Evolutionary conservation across 1,140 invertebrate genomes (phyloP).

Genomic region (Drosophila pseudoananassae): DNA sequence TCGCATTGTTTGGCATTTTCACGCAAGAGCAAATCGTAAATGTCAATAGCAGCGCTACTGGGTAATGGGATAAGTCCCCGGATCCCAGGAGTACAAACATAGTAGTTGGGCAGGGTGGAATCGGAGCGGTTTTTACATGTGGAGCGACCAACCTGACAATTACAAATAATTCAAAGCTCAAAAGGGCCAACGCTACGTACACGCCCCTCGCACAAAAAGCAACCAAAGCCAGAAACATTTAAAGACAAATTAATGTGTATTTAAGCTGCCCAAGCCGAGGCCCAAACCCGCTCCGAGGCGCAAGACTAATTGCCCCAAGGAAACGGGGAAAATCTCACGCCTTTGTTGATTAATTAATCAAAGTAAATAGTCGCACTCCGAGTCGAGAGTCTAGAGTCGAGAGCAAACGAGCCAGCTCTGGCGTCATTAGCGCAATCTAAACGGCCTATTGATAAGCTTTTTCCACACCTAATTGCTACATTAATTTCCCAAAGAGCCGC

Average conservation of each 20-base stretch:
- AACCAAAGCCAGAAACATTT: conserved; percentile 55
- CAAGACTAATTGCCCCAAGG: conserved; percentile 71
- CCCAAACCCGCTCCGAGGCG: conserved; percentile 27
- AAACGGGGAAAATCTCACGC: conserved; percentile 69
- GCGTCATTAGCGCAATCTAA: conserved; percentile 74
- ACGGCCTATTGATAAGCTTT: conserved; percentile 81
- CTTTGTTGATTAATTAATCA: conserved; percentile 80
- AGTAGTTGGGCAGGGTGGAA: not conserved
- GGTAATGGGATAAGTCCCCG: conserved; percentile 18
- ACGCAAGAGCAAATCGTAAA: conserved; percentile 77
- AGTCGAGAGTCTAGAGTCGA: conserved; percentile 10
- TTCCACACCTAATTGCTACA: conserved; percentile 78
- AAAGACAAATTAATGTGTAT: conserved; percentile 82
- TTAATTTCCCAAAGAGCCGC: conserved; percentile 72
- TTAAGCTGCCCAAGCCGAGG: conserved; percentile 64
- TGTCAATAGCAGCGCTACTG: conserved; percentile 72
- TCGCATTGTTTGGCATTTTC: conserved; percentile 66
- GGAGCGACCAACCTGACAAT: conserved; percentile 54
- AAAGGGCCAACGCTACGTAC: conserved; percentile 48
- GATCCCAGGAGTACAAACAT: not conserved
- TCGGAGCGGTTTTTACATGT: conserved; percentile 31
- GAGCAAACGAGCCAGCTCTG: conserved; percentile 4
- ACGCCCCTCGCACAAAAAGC: not conserved
- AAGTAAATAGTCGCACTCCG: conserved; percentile 70
- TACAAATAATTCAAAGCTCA: conserved; percentile 54